Evolutionary conservation across 2,797 vertebrate genomes (phyloP).

Genomic region (Anguilla obscura): DNA sequence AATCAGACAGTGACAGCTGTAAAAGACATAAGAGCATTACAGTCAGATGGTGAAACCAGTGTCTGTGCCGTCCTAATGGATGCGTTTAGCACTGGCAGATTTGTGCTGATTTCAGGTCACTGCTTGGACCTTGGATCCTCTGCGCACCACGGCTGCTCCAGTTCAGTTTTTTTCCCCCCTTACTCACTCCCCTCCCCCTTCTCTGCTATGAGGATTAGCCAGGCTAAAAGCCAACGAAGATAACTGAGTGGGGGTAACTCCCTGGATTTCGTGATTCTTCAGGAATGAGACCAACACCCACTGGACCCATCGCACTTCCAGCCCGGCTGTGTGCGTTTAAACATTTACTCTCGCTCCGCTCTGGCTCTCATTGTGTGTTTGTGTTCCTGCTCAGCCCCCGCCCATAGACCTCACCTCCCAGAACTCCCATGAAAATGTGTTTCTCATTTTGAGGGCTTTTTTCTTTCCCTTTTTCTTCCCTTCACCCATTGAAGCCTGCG

Average conservation of each 20-base stretch:
- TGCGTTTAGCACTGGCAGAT: not conserved
- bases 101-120: conserved; percentile 31
- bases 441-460: conserved; percentile 59
- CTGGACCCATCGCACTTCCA: conserved; percentile 41
- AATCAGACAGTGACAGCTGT: conserved; percentile 25
- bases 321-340: conserved; percentile 31
- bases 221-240: conserved; percentile 39
- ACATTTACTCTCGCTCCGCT: conserved; percentile 36
- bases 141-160: conserved; percentile 21
- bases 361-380: conserved; percentile 54
- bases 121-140: conserved; percentile 2
- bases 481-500: conserved; percentile 35
- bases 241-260: conserved; percentile 47
- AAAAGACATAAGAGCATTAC: conserved; percentile 19
- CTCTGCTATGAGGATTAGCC: conserved; percentile 48
- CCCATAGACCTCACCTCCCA: conserved; percentile 61
- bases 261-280: conserved; percentile 57
- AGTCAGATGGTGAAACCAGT: not conserved
- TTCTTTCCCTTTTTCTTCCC: conserved; percentile 50
- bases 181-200: conserved; percentile 27
- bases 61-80: not conserved
- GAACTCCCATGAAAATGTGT: conserved; percentile 64
- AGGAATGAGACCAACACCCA: conserved; percentile 57
- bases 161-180: conserved; percentile 8
- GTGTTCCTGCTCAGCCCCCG: conserved; percentile 57